These are phyloP conservation scores for Holothuria scabra DNA, from an alignment of 53 echinoderm and acorn worm species.

Conservation along the genomic window DNA sequence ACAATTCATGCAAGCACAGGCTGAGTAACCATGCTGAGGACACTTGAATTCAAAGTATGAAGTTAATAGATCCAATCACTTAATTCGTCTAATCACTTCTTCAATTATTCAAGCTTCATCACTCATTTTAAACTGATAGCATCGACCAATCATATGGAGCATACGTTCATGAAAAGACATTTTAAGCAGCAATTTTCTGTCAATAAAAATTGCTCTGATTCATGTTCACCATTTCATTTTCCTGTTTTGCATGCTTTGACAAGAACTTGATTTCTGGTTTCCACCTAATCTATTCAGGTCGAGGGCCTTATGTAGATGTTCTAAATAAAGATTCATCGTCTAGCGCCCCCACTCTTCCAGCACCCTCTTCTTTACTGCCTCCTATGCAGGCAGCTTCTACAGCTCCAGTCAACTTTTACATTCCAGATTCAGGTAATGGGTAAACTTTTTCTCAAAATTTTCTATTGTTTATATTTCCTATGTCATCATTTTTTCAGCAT, in stretches of 20 bases:
- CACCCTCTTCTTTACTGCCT: conserved; percentile 45
- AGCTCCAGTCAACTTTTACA: conserved; percentile 87
- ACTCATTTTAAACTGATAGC: too few relatives aligned
- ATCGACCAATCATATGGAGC: background rate
- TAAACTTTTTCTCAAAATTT: background rate
- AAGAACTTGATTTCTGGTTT: conserved; percentile 3
- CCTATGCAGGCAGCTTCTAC: conserved; percentile 21
- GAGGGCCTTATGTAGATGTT: conserved; percentile 85
- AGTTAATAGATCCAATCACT: too few relatives aligned
- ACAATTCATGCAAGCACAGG: too few relatives aligned
- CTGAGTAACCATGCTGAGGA: too few relatives aligned
- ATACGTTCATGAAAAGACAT: background rate
- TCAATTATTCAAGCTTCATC: too few relatives aligned
- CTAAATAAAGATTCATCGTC: conserved; percentile 71
- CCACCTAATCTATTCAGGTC: conserved; percentile 50
- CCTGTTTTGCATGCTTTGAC: background rate
- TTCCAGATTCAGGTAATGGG: conserved; percentile 76
- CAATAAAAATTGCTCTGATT: background rate
- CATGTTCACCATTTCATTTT: too few relatives aligned
- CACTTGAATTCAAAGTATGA: too few relatives aligned
- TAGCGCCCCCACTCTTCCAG: conserved; percentile 73
- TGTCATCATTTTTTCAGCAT: too few relatives aligned
- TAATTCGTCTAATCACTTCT: too few relatives aligned
- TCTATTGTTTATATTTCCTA: too few relatives aligned
- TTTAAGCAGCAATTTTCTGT: too few relatives aligned